Conservation (phyloP, 2,113 vertebrate species). For the Rhea pennata region DNA sequence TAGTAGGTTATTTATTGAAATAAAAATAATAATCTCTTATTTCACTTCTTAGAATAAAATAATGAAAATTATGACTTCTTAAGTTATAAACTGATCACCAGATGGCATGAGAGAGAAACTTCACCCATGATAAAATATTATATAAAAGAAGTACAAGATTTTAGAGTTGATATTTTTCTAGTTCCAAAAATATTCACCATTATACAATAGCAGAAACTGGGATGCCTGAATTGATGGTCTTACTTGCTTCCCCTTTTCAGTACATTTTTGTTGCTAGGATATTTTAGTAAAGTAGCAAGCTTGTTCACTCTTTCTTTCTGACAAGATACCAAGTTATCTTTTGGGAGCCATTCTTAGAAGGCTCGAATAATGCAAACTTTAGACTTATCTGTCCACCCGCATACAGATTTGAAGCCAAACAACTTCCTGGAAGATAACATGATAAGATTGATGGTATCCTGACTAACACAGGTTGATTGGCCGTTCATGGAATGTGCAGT, state of each 20-base stretch:
- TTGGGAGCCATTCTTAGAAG: slow-evolving; percentile 28
- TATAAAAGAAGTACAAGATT: neutral
- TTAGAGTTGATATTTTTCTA: neutral
- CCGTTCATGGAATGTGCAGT: neutral
- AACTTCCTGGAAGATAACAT: neutral
- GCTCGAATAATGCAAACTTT: neutral
- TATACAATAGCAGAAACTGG: neutral
- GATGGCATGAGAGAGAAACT: neutral
- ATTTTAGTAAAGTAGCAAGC: slow-evolving; percentile 38
- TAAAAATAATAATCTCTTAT: neutral
- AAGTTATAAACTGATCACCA: neutral
- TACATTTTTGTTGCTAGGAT: slow-evolving; percentile 43
- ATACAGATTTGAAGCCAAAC: neutral
- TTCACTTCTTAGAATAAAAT: neutral
- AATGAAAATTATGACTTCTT: neutral
- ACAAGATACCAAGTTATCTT: slow-evolving; percentile 14
- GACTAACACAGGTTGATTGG: neutral
- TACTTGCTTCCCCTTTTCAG: neutral
- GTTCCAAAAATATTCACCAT: neutral
- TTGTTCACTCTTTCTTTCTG: slow-evolving; percentile 38
- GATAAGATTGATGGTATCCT: neutral
- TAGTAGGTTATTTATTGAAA: neutral
- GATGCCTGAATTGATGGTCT: neutral
- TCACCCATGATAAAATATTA: neutral
- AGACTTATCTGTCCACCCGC: neutral